Evolutionary conservation across 2,113 vertebrate genomes (phyloP).

Genomic region (Pelvicachromis taeniatus): DNA sequence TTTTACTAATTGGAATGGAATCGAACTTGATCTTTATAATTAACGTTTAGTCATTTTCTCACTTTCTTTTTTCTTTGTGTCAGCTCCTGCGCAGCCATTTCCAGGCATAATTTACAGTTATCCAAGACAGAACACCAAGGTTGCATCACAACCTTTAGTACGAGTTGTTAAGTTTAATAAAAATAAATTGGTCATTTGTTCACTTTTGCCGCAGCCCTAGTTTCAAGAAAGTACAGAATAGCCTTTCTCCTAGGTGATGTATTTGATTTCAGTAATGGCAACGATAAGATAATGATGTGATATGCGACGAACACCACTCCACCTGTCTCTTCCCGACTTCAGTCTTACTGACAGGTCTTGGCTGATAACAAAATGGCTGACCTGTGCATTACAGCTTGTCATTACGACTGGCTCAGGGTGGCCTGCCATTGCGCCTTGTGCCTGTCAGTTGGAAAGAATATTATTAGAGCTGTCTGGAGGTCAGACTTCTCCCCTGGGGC

Average conservation of each 20-base stretch:
- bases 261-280: conserved; percentile 16
- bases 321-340: background rate
- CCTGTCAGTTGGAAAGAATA: conserved; percentile 44
- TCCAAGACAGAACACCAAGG: background rate
- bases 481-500: conserved; percentile 45
- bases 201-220: background rate
- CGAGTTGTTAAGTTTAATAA: background rate
- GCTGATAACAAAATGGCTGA: conserved; percentile 62
- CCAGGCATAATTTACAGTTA: background rate
- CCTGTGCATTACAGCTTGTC: conserved; percentile 48
- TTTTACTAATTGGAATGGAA: no score
- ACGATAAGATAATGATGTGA: conserved; percentile 38
- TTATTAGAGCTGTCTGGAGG: conserved; percentile 67
- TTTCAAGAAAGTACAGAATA: background rate
- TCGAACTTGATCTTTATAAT: background rate
- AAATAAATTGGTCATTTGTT: background rate
- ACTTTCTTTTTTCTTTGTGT: background rate
- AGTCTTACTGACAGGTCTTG: conserved; percentile 22
- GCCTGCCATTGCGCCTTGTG: conserved; percentile 20
- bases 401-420: conserved; percentile 35
- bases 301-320: background rate
- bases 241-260: conserved; percentile 13
- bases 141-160: background rate
- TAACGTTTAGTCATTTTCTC: background rate
- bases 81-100: background rate